Evolutionary conservation across 1,140 invertebrate species (phyloP).

Genomic region (Hirudo medicinalis): DNA sequence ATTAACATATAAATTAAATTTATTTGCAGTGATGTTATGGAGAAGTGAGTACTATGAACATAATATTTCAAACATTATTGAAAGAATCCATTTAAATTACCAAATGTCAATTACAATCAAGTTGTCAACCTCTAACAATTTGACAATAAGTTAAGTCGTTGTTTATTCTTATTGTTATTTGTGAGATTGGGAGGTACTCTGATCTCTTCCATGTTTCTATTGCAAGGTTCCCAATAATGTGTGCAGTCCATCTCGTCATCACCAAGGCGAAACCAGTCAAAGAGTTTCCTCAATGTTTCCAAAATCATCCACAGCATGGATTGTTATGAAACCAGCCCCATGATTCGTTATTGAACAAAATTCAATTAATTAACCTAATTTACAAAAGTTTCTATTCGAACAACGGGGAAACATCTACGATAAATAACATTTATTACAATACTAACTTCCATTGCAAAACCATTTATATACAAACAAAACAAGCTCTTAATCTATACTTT

Average conservation of each 20-base stretch:
- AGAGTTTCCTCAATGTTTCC: not conserved
- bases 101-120: not conserved
- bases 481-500: too few species aligned
- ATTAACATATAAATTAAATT: not conserved
- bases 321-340: too few species aligned
- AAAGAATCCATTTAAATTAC: slow-evolving; percentile 6
- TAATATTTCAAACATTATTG: not conserved
- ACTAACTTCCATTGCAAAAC: too few species aligned
- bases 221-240: not conserved
- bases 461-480: too few species aligned
- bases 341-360: too few species aligned
- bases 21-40: slow-evolving; percentile 1
- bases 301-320: not conserved
- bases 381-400: too few species aligned
- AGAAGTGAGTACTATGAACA: not conserved
- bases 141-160: not conserved
- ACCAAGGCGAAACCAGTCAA: not conserved
- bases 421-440: too few species aligned
- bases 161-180: not conserved
- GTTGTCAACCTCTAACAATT: not conserved
- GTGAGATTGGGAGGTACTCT: not conserved
- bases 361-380: too few species aligned
- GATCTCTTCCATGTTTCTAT: too few species aligned
- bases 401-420: too few species aligned
- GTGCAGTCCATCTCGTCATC: slow-evolving; percentile 2